A percentile compares a stretch with the other conserved stretches of the same genome.
phyloP scores from a whole-genome alignment of 2,888 invertebrate genomes.

The Dolichomitus sp. region DNA sequence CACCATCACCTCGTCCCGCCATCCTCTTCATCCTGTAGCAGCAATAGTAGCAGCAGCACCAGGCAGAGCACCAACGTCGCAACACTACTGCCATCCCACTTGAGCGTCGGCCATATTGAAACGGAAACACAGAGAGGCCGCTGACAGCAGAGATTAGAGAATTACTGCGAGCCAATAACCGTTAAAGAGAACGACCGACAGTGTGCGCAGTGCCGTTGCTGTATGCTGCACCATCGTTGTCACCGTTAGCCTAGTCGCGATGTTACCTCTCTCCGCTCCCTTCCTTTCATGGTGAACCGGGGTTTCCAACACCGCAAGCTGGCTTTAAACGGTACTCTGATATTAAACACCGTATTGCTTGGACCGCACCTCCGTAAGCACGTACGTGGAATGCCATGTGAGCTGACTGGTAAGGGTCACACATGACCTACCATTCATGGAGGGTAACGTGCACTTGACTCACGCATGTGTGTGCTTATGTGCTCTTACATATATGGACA shows the following conservation, averaged over 20 bases:
- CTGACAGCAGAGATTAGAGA: constrained; percentile 85
- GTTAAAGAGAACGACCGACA: constrained; percentile 84
- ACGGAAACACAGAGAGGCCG: constrained; percentile 83
- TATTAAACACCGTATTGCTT: constrained; percentile 80
- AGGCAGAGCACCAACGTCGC: background rate
- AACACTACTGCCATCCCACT: constrained; percentile 15
- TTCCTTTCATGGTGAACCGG: constrained; percentile 27
- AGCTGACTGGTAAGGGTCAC: background rate
- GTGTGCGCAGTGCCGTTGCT: constrained; percentile 68
- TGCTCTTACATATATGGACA: background rate
- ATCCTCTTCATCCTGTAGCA: constrained; percentile 35
- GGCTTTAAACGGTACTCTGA: constrained; percentile 78
- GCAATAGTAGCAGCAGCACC: constrained; percentile 5
- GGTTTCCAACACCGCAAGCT: constrained; percentile 78
- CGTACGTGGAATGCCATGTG: constrained; percentile 22
- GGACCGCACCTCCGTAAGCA: constrained; percentile 57
- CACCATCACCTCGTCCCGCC: constrained; percentile 32
- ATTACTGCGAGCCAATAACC: constrained; percentile 84
- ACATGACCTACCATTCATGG: constrained; percentile 7
- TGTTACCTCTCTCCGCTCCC: constrained; percentile 39
- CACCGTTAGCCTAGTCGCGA: constrained; percentile 58
- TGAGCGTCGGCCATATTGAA: constrained; percentile 80
- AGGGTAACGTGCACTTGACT: background rate
- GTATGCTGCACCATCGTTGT: constrained; percentile 63
- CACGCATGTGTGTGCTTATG: background rate